phyloP scores from a whole-genome alignment of 2,888 invertebrate genomes.

The Eutolmus rufibarbis region DNA sequence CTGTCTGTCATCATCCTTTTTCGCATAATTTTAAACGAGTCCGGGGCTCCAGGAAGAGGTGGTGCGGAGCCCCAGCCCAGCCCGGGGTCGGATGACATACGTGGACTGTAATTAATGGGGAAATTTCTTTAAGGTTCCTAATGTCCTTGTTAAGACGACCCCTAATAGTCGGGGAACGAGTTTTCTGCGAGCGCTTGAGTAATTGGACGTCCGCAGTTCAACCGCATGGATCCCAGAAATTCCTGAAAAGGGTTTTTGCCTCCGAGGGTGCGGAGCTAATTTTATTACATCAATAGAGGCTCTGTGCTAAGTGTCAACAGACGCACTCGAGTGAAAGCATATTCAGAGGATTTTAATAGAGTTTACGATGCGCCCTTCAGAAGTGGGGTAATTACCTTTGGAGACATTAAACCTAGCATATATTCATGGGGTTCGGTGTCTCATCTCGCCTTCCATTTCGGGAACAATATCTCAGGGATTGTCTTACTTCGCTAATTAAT shows the following conservation, averaged over 20 bases:
- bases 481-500: background rate
- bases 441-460: background rate
- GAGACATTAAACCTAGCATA: background rate
- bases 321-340: background rate
- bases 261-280: background rate
- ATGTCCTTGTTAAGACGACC: background rate
- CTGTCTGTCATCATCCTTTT: background rate
- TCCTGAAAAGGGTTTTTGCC: background rate
- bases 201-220: background rate
- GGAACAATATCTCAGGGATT: background rate
- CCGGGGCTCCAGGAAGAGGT: background rate
- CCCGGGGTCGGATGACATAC: background rate
- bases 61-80: background rate
- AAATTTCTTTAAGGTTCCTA: background rate
- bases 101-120: conserved; percentile 3
- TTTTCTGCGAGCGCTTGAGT: background rate
- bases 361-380: background rate
- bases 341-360: background rate
- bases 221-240: background rate
- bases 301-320: background rate
- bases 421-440: background rate
- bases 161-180: background rate
- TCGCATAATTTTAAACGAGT: background rate
- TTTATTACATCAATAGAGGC: background rate
- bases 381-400: background rate